phyloP scores from a whole-genome alignment of 2,888 invertebrate species.

The Eueremaeus valkanovi region DNA sequence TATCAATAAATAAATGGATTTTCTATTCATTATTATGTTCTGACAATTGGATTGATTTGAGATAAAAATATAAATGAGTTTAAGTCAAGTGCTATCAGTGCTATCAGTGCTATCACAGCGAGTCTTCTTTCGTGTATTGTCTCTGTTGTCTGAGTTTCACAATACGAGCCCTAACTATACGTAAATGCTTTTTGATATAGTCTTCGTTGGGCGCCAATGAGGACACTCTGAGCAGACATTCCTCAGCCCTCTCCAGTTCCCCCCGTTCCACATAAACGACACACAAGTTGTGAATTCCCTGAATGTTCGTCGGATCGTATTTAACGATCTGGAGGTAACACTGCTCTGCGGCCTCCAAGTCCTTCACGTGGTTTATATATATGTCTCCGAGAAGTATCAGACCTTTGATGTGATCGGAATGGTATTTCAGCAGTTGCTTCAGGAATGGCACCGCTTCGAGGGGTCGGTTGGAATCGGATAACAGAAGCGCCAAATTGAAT shows the following conservation, averaged over 20 bases:
- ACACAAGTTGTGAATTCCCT: slow-evolving; percentile 91
- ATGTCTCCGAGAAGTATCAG: slow-evolving; percentile 89
- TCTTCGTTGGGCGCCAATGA: slow-evolving; percentile 78
- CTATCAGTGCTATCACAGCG: neutral
- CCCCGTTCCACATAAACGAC: slow-evolving; percentile 92
- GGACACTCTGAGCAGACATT: slow-evolving; percentile 71
- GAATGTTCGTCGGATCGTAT: slow-evolving; percentile 82
- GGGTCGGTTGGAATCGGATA: slow-evolving; percentile 82
- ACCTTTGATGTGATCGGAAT: slow-evolving; percentile 91
- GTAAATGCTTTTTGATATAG: slow-evolving; percentile 82
- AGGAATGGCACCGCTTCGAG: slow-evolving; percentile 87
- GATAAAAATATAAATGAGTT: neutral
- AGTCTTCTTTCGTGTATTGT: neutral
- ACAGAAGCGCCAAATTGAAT: slow-evolving; percentile 83
- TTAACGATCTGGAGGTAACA: slow-evolving; percentile 84
- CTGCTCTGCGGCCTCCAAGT: slow-evolving; percentile 88
- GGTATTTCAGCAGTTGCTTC: slow-evolving; percentile 72
- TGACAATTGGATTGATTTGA: slow-evolving; percentile 3
- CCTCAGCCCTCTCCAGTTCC: slow-evolving; percentile 74
- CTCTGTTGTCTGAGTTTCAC: neutral
- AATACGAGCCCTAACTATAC: slow-evolving; percentile 74
- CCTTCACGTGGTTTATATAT: slow-evolving; percentile 90
- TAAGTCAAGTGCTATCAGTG: neutral
- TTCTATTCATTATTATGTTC: neutral
- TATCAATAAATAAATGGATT: slow-evolving; percentile 11